Evolutionary conservation across 2,888 invertebrate genomes (phyloP), one percentile per base, ranked within the genome.

Genomic region (Anticlea derivata): DNA sequence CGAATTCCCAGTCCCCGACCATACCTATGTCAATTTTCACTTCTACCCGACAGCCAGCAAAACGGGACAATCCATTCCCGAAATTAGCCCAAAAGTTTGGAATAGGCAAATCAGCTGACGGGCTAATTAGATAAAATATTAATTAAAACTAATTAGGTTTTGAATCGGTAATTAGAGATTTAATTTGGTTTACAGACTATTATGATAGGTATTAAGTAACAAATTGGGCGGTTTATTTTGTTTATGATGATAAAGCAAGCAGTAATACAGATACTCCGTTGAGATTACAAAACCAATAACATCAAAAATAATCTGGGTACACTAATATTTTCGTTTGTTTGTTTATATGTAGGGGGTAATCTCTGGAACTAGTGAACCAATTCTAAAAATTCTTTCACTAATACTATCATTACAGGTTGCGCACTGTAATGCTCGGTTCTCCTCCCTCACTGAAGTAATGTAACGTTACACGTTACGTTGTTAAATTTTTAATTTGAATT

Each of bases 1-100:
- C 27, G 8, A 29, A 26, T 39, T 40, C 17, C 35, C 38, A 10
- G 17, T 30, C 38, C 39, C 30, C 13, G 17, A 35, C n/a, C 24
- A 17, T 33, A 38, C 30, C 22, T 2, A 40, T 30, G 24, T 11
- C 38, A 17, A 46, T 22, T 17, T 40, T 5, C 24, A 30, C 45
- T 46, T 24, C 8, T n/a, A 17, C 17, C 17, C 5, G 17, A 17
- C 23, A 23, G 35, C 7, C 22, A 35, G 22, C 7, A 8, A 27
- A 39, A 23, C 29, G 22, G 22, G 22, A 29, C 22, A 23, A 31
- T 31, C 8, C 23, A 41, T 13, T 23, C 13, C 24, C 31, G 13
- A 26, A 38, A 24, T 12, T n/a, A 48, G 41, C 40, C 48, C 40
- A 7, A 41, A 41, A 40, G 30, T 49, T 41, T 4, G 7, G 17